Conservation (phyloP, 2,888 invertebrate genomes). For the Cryptocheilus praepositus region DNA sequence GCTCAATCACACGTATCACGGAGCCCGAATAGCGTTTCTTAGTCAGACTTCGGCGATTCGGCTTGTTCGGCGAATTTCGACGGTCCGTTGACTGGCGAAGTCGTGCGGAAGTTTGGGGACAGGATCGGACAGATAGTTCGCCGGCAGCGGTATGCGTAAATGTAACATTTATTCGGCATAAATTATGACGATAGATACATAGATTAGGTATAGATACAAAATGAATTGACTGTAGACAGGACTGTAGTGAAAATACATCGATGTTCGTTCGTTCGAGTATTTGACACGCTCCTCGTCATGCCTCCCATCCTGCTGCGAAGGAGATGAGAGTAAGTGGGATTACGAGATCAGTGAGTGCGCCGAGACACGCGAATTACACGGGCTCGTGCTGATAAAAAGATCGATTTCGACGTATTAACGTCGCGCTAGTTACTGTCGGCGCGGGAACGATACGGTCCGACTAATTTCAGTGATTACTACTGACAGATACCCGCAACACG, state of each 20-base stretch:
- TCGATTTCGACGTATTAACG: too few species aligned
- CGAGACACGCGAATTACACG: too few species aligned
- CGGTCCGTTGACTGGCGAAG: neutral
- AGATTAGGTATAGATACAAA: slow-evolving; percentile 73
- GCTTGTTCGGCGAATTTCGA: neutral
- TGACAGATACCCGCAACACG: too few species aligned
- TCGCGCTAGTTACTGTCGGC: too few species aligned
- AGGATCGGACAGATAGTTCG: neutral
- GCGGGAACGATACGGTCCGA: too few species aligned
- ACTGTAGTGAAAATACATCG: slow-evolving; percentile 74
- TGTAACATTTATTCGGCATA: slow-evolving; percentile 75
- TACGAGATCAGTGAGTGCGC: too few species aligned
- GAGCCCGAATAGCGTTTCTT: too few species aligned
- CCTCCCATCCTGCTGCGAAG: neutral
- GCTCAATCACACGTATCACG: too few species aligned
- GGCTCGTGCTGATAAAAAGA: too few species aligned
- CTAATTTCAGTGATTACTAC: too few species aligned
- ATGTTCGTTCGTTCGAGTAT: slow-evolving; percentile 53
- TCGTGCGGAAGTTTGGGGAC: neutral
- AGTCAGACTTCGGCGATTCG: neutral
- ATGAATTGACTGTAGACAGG: slow-evolving; percentile 74
- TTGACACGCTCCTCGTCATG: slow-evolving; percentile 12
- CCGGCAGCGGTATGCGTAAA: slow-evolving; percentile 64
- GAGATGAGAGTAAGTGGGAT: too few species aligned
- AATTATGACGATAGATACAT: slow-evolving; percentile 74